A percentile compares a stretch with the other conserved stretches of the same genome.
These are phyloP conservation scores for Pseudomyrmex pallidus DNA, from an alignment of 1,140 invertebrate species.

Conservation along the genomic window DNA sequence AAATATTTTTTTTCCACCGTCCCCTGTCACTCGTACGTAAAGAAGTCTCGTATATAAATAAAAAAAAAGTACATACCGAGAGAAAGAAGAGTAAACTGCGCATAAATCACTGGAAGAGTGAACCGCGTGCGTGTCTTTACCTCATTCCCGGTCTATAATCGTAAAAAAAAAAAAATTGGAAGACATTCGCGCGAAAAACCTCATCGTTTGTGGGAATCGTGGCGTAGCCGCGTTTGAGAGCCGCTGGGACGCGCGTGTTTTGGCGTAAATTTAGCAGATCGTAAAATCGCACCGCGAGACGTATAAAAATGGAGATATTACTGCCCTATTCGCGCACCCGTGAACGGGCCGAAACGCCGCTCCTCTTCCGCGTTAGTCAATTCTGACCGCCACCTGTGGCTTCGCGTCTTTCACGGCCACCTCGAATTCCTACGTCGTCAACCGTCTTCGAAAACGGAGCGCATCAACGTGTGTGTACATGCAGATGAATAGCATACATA, in stretches of 20 bases:
- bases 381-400: conserved; percentile 71
- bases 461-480: not conserved
- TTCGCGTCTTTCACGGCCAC: conserved; percentile 65
- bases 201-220: not conserved
- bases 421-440: conserved; percentile 59
- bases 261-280: conserved; percentile 40
- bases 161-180: not conserved
- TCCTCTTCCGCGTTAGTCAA: conserved; percentile 44
- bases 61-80: not conserved
- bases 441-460: conserved; percentile 26
- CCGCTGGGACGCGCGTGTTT: conserved; percentile 34
- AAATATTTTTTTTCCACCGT: not conserved
- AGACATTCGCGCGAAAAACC: conserved; percentile 8
- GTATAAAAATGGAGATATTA: conserved; percentile 53
- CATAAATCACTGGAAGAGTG: not conserved
- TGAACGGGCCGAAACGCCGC: conserved; percentile 9
- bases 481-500: not conserved
- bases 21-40: not conserved
- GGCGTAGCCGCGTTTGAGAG: not conserved
- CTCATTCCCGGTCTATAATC: too few relatives aligned
- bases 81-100: too few relatives aligned
- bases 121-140: too few relatives aligned
- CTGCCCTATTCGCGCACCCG: conserved; percentile 31
- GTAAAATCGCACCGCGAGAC: conserved; percentile 31
- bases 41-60: not conserved